Percentiles rank a stretch among this genome's conserved stretches.
Evolutionary conservation across 2,797 vertebrate genomes (phyloP).

Genomic region (Capromys pilorides): DNA sequence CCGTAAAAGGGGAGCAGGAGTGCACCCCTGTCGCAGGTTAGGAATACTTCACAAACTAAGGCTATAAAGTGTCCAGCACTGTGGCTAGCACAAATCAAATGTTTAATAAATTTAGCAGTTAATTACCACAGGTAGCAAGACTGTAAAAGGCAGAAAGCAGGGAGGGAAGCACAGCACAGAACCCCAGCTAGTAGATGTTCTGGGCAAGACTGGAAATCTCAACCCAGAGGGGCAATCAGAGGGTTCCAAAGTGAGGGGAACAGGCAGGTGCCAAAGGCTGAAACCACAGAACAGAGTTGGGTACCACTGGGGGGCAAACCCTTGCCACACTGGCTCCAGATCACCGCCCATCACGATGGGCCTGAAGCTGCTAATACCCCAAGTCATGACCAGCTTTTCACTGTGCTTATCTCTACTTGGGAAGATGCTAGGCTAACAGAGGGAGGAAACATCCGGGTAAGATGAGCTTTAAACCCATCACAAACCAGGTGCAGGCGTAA

Average conservation of each 20-base stretch:
- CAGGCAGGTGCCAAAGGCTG: background rate
- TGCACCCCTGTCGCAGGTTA: too few relatives aligned
- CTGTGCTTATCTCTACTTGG: background rate
- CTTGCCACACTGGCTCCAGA: background rate
- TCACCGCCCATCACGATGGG: background rate
- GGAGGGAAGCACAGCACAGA: background rate
- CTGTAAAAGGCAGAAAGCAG: background rate
- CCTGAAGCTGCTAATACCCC: background rate
- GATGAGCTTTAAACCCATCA: background rate
- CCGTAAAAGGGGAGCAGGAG: background rate
- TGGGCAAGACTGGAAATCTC: background rate
- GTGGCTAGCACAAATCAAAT: background rate
- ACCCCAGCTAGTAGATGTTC: background rate
- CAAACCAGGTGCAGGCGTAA: too few relatives aligned
- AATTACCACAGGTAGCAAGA: background rate
- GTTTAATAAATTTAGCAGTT: background rate
- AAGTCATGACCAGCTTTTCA: background rate
- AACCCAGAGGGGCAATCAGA: background rate
- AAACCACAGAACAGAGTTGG: background rate
- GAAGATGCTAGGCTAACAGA: background rate
- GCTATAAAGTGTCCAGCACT: background rate
- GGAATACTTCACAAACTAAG: background rate
- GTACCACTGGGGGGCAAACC: background rate
- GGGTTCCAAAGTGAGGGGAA: background rate
- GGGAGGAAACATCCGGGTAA: background rate